Evolutionary conservation across 1,140 invertebrate genomes (phyloP), one percentile per base, ranked within the genome.

Genomic region (Drosophila grimshawi): DNA sequence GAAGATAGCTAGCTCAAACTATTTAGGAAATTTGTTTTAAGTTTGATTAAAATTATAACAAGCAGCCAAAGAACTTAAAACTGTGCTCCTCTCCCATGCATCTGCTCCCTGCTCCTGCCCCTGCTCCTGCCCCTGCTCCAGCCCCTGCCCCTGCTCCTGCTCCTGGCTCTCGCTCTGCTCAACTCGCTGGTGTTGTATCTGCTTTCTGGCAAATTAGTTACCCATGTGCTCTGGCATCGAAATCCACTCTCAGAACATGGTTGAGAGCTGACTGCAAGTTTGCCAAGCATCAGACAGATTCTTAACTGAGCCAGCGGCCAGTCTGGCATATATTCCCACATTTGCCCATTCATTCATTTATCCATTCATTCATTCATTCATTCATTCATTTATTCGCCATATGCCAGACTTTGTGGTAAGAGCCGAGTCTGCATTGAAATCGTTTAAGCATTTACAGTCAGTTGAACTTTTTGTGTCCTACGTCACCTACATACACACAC

Each of bases 371-470:
- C 37, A 37, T 56, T 45, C 41, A 8, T 33, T 27, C 19, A 51
- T 8, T 60, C 46, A 32, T 39, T 52, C n/a, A 43, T 43, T 43
- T 43, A 43, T 43, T 43, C 7, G 27, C 49, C 8, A 33, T 48
- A 55, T 30, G 19, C 51, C 41, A 57, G 63, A 71, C 52, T 76
- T 76, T 88, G 80, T 70, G 83, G 83, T 73, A 63, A 30, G 61
- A 45, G 68, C 19, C 69, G 64, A 76, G 83, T 82, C 78, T 88
- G 80, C 80, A 88, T 89, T 88, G 88, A 89, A 89, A 88, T 88
- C 83, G 89, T 88, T 88, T 88, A 89, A 89, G 85, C 83, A 78
- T 89, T 86, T 83, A 83, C 83, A 88, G 83, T 88, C 83, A 88
- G 83, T 88, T 88, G 83, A 88, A 83, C 80, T 80, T 83, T 88